phyloP scores from a whole-genome alignment of 2,797 vertebrate genomes.

The Myotis myotis region DNA sequence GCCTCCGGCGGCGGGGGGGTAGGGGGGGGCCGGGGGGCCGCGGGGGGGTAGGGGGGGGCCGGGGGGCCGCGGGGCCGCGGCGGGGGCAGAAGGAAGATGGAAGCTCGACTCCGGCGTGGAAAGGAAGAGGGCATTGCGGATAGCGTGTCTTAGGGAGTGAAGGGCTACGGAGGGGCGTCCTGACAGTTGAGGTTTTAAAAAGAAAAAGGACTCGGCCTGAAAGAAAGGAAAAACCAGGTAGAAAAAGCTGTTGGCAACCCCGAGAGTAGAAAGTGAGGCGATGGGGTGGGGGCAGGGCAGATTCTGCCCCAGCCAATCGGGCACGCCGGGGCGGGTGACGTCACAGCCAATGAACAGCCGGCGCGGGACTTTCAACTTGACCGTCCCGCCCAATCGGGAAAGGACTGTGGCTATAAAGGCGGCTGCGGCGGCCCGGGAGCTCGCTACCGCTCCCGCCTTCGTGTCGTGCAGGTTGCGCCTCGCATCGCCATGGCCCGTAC shows the following conservation, averaged over 20 bases:
- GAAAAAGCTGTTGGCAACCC: not conserved
- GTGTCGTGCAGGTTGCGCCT: accelerated
- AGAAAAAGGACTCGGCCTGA: accelerated
- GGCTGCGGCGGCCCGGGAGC: accelerated
- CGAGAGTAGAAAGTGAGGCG: not conserved
- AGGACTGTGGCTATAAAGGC: constrained; percentile 44
- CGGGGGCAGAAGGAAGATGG: not conserved
- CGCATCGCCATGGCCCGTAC: constrained; percentile 88
- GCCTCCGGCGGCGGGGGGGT: not conserved
- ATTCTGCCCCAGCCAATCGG: not conserved
- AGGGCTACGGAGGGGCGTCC: not conserved
- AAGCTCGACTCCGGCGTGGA: accelerated
- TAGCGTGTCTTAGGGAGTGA: not conserved
- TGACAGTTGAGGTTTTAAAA: not conserved
- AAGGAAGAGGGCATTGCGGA: too few species aligned
- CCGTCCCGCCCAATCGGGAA: not conserved
- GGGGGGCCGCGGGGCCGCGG: too few species aligned
- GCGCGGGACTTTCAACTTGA: constrained; percentile 30
- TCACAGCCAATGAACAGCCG: not conserved
- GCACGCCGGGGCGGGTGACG: not conserved
- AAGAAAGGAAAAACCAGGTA: not conserved
- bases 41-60: too few species aligned
- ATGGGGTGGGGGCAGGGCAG: not conserved
- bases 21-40: too few species aligned
- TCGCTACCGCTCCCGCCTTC: accelerated